Base-by-base conservation (phyloP, 2,797 vertebrate species). In the Kryptolebias ocellatus region DNA sequence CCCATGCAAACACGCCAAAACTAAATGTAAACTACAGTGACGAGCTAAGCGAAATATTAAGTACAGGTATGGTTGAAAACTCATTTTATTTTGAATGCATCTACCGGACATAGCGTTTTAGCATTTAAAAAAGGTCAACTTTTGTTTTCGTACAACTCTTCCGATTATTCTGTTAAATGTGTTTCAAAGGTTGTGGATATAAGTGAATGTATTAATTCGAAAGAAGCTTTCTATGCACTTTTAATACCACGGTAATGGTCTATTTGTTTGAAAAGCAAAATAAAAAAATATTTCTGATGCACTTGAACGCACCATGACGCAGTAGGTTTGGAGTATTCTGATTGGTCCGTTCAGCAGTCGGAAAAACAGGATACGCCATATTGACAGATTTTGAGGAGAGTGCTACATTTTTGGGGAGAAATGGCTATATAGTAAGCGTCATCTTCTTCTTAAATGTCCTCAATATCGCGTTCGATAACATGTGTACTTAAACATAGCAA, bases 351-450 rank as follows among this genome's bases (percentile, higher is more conserved):
- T 16, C 1, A 31, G 27, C 14, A 46, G 49, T 74, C 42, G 64
- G 81, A 87, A 87, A 90, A 89, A 90, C 81, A 88, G 81, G 39
- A 74, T 63, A 77, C 92, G 92, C 90, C 90, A 92, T 93, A 91
- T 92, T 92, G 79, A 70, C 65, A 76, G 44, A n/a, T 60, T 44
- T 37, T 5, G 47, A 76, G 58, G 69, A 63, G 58, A 72, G 45
- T 20, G 39, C 39, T 7, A 18, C 34, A 53, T 71, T 70, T 68
- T 53, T 61, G 45, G 42, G 27, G 11, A 45, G 89, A 83, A 71
- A 92, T 91, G 90, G 56, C 71, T 11, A 83, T 79, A 84, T 88
- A 90, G 87, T 91, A 78, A 72, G 90, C 89, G 90, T 67, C 85
- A 87, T 7, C 12, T 65, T 18, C 0, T 54, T 64, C 34, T 39